phyloP scores from a whole-genome alignment of 2,113 vertebrate species.

The Ginglymostoma cirratum region DNA sequence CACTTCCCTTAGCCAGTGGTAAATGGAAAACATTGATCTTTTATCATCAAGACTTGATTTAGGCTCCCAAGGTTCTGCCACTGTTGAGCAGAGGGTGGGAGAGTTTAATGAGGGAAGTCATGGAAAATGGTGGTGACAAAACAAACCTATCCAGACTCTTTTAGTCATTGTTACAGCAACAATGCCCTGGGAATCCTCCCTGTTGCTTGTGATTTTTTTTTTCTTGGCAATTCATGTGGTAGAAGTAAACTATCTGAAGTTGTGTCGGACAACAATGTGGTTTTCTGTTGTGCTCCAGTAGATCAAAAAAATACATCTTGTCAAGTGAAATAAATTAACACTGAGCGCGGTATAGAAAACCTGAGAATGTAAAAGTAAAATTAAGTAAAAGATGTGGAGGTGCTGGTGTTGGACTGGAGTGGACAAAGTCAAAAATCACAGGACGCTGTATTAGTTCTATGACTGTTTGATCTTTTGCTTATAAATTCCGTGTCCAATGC shows the following conservation, averaged over 20 bases:
- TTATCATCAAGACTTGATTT: neutral
- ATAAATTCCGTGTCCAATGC: too few species aligned
- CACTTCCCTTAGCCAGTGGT: neutral
- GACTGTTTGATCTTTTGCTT: too few species aligned
- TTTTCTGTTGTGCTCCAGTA: neutral
- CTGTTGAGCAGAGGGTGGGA: neutral
- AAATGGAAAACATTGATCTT: neutral
- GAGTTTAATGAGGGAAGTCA: neutral
- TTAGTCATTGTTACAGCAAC: neutral
- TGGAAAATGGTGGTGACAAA: neutral
- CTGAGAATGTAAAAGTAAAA: neutral
- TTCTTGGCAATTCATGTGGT: neutral
- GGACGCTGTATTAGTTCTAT: too few species aligned
- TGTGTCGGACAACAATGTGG: neutral
- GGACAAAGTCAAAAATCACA: too few species aligned
- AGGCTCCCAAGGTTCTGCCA: neutral
- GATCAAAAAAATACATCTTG: neutral
- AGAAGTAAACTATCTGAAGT: neutral
- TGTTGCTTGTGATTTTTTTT: neutral
- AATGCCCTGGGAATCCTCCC: neutral
- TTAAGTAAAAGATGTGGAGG: neutral
- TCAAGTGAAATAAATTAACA: neutral
- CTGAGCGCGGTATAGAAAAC: neutral
- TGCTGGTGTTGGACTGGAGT: too few species aligned
- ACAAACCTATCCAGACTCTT: neutral